Conservation (phyloP, 2,888 invertebrate genomes). For the Siphlonurus alternatus region DNA sequence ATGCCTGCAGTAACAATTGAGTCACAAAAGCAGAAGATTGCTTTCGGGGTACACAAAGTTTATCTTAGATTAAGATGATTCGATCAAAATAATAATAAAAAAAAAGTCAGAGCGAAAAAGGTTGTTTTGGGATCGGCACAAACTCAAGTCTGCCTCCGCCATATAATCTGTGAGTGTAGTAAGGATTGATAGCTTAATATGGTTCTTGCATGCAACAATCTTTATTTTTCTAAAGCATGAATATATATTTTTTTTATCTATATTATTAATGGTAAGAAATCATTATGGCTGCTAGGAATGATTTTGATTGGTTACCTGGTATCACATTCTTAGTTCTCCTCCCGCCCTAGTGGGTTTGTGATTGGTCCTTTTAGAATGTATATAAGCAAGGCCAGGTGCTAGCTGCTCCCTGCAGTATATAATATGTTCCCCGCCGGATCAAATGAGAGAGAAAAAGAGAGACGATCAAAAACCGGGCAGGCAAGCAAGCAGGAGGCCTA, state of each 20-base stretch:
- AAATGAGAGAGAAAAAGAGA: neutral
- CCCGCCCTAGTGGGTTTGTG: neutral
- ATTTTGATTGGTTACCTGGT: neutral
- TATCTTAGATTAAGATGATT: neutral
- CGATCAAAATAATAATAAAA: too few relatives aligned
- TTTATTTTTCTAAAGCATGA: neutral
- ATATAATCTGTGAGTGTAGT: neutral
- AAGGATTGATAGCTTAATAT: neutral
- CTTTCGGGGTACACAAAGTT: neutral
- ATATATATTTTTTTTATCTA: neutral
- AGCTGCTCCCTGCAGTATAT: neutral
- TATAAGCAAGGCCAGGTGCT: neutral
- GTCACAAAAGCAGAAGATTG: neutral
- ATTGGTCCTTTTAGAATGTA: neutral
- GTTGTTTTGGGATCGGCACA: neutral
- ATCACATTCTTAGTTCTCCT: neutral
- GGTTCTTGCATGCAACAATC: neutral
- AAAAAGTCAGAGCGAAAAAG: neutral
- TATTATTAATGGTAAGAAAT: slow-evolving; percentile 2
- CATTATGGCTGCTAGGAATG: neutral
- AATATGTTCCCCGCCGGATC: too few relatives aligned
- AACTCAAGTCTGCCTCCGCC: neutral
- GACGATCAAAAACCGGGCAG: neutral
- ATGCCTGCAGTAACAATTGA: neutral
- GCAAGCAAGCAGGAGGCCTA: neutral